A percentile compares a stretch with the other conserved stretches of the same genome.
Conservation (phyloP, 2,888 invertebrate genomes). For the Ectropis crepuscularia region DNA sequence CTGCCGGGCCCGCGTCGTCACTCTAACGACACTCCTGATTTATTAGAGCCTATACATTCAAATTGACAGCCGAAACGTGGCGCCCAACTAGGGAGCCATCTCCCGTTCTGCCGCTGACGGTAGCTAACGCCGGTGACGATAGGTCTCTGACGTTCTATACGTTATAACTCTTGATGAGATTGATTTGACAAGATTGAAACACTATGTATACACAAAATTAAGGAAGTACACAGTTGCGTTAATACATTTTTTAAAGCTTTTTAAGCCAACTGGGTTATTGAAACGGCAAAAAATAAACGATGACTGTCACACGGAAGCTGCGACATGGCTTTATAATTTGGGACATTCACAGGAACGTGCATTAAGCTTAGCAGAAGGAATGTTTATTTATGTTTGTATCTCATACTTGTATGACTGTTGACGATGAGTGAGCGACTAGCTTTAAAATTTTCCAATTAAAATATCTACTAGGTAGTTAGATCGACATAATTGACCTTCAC, state of each 20-base stretch:
- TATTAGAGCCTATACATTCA: slow-evolving; percentile 69
- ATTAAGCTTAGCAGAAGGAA: neutral
- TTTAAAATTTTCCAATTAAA: slow-evolving; percentile 6
- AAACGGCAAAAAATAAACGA: slow-evolving; percentile 9
- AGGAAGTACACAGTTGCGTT: neutral
- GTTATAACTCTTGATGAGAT: no score
- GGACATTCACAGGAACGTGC: slow-evolving; percentile 3
- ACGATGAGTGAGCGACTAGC: neutral
- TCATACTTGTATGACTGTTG: neutral
- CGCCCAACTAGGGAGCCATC: slow-evolving; percentile 26
- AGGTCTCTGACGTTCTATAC: no score
- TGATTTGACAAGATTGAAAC: no score
- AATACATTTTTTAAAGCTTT: neutral
- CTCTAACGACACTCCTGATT: slow-evolving; percentile 70
- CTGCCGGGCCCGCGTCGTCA: slow-evolving; percentile 44
- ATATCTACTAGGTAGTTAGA: slow-evolving; percentile 14
- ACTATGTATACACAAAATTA: neutral
- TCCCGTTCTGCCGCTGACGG: slow-evolving; percentile 7
- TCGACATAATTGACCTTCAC: slow-evolving; percentile 7
- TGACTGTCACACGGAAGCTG: slow-evolving; percentile 1
- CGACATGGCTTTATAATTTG: slow-evolving; percentile 6
- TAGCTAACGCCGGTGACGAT: slow-evolving; percentile 2
- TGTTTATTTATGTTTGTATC: neutral
- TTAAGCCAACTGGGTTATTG: neutral
- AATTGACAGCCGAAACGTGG: slow-evolving; percentile 64